These are phyloP conservation scores for Torymus tubicola DNA, from an alignment of 2,888 invertebrate genomes.

Conservation along the genomic window DNA sequence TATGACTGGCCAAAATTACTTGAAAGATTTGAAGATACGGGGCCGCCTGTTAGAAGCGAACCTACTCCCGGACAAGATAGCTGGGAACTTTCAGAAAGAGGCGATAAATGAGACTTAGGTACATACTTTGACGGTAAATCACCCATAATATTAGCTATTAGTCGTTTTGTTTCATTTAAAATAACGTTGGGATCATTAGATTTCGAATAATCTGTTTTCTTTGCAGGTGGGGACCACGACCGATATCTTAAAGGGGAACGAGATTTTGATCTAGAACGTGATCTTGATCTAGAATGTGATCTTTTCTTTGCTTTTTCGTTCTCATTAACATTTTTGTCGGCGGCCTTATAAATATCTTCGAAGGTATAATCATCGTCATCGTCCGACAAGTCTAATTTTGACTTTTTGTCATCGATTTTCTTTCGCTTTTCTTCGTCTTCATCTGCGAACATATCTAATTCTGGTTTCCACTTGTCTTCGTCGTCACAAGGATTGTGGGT, in stretches of 20 bases:
- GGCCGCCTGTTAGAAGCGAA: slow-evolving; percentile 23
- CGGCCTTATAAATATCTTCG: slow-evolving; percentile 88
- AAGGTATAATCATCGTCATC: slow-evolving; percentile 90
- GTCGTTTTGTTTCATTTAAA: slow-evolving; percentile 79
- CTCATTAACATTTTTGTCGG: slow-evolving; percentile 84
- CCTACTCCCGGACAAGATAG: slow-evolving; percentile 4
- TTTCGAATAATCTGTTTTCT: slow-evolving; percentile 67
- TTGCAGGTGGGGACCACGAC: slow-evolving; percentile 64
- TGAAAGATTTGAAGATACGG: slow-evolving; percentile 41
- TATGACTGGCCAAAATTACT: slow-evolving; percentile 65
- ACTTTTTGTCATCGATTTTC: slow-evolving; percentile 69
- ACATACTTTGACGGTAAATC: slow-evolving; percentile 76
- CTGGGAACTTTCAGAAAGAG: slow-evolving; percentile 51
- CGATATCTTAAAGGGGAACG: slow-evolving; percentile 69
- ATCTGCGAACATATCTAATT: slow-evolving; percentile 73
- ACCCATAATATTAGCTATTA: slow-evolving; percentile 82
- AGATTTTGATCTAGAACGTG: slow-evolving; percentile 69
- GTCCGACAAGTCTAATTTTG: slow-evolving; percentile 80
- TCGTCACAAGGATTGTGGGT: slow-evolving; percentile 75
- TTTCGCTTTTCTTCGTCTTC: slow-evolving; percentile 67
- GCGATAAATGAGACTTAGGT: slow-evolving; percentile 66
- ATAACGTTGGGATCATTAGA: slow-evolving; percentile 74
- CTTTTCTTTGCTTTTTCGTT: slow-evolving; percentile 81
- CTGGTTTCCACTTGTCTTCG: slow-evolving; percentile 73
- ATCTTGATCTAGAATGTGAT: slow-evolving; percentile 65